Base-by-base conservation (phyloP, 1,140 invertebrate species). In the Aethina tumida region DNA sequence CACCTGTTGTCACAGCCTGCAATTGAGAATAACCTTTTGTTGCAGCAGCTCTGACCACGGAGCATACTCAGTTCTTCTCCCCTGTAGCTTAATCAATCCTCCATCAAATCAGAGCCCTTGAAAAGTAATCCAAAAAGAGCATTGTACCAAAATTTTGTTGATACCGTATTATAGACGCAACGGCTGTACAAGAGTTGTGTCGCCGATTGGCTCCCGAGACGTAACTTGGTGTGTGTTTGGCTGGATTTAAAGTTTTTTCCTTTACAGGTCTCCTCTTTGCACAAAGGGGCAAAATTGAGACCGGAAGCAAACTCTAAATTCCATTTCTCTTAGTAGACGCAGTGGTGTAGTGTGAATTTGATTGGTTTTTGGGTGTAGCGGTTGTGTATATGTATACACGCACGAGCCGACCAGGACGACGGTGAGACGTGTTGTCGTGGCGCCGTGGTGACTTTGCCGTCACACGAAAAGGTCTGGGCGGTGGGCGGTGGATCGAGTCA, bases 261-360 rank as follows among this genome's bases (percentile, higher is more conserved):
- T 73, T 75, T 79, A 75, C 79, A 80, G 78, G 76, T 83, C 80
- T 83, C 80, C 81, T 84, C 81, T 83, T 83, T 83, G 80, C 81
- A 81, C 73, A 69, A 71, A 64, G 68, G 58, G 70, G 71, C 71
- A 73, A 74, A 75, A 73, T 71, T 73, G 70, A 71, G 69, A 71
- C 57, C 51, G 41, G 44, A 39, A 39, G 39, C 20, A 45, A 26
- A 20, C 36, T 31, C 49, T 43, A 50, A 50, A 50, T 50, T 50
- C 44, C 44, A 41, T 47, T 50, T 41, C n/a, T n/a, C n/a, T n/a
- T 35, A 40, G 39, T 40, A 41, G 45, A 41, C 26, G 24, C 14
- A 26, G n/a, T 34, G 26, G 35, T 40, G 35, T 48, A 41, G 41
- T 44, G 29, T 44, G 37, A 15, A 33, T 33, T 39, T 46, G 30